Percentiles rank a stretch among this genome's conserved stretches.
These are phyloP conservation scores for Sarcophaga subvicina DNA, from an alignment of 2,888 invertebrate genomes.

Conservation along the genomic window DNA sequence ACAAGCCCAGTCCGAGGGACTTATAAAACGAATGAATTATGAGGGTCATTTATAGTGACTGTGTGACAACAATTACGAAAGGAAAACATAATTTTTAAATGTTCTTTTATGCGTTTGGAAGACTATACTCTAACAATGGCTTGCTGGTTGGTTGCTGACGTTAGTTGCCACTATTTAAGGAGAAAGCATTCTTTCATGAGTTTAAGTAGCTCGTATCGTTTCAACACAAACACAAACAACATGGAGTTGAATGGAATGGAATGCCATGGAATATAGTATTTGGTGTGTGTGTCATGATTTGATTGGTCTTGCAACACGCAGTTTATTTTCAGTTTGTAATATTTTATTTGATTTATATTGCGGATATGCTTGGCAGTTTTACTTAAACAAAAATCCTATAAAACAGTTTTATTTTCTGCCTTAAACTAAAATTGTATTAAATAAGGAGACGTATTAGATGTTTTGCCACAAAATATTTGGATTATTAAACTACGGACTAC, in stretches of 20 bases:
- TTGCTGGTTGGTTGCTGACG: background rate
- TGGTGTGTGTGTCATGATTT: constrained; percentile 24
- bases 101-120: constrained; percentile 22
- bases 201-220: constrained; percentile 52
- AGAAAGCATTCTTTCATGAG: constrained; percentile 51
- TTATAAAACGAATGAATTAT: constrained; percentile 56
- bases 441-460: too few relatives aligned
- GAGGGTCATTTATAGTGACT: constrained; percentile 66
- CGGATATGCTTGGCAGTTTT: constrained; percentile 76
- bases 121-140: background rate
- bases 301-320: constrained; percentile 47
- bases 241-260: background rate
- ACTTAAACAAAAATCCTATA: constrained; percentile 51
- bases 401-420: constrained; percentile 49
- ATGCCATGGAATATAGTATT: background rate
- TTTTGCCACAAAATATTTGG: too few relatives aligned
- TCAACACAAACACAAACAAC: background rate
- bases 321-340: constrained; percentile 50
- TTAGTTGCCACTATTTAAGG: constrained; percentile 65
- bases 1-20: too few relatives aligned
- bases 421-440: background rate
- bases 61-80: constrained; percentile 69
- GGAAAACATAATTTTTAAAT: constrained; percentile 64
- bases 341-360: constrained; percentile 77
- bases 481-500: too few relatives aligned